Evolutionary conservation across 2,888 invertebrate species (phyloP), one percentile per base, ranked within the genome.

Genomic region (Autographa gamma): DNA sequence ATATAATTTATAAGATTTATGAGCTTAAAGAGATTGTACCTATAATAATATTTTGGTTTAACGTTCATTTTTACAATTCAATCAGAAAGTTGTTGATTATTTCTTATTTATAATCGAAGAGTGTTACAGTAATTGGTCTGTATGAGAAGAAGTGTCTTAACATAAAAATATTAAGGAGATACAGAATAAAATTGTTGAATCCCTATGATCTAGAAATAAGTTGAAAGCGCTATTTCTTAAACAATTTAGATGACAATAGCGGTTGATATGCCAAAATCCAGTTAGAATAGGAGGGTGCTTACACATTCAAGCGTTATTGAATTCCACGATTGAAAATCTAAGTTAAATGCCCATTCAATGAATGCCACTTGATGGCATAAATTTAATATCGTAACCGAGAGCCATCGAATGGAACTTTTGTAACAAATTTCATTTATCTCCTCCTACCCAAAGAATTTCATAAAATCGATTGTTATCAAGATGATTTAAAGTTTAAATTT

Each of bases 401-500:
- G 90, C 90, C 88, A 89, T 91, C 90, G 90, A 89, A 88, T 88
- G 86, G 88, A 93, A 94, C 93, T 94, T 94, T 93, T 92, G 94
- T 94, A 93, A 94, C 94, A 94, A 94, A 94, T 94, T 94, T 93
- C 91, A 94, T 94, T 93, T 94, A 93, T 94, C 93, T 93, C 88
- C 87, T 86, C 79, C 85, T 88, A 89, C 84, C 83, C 77, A 80
- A 89, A 91, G 93, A 93, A 93, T 94, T 94, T 93, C 92, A 92
- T 93, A 92, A 91, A 92, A 93, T 91, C 89, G 91, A 93, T 93
- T 91, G 89, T 91, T 91, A 93, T 93, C 92, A 87, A 89, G 84
- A 92, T 91, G 92, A 92, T 93, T 92, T 92, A 92, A 90, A 90
- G 88, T 88, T 87, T 78, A 79, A 85, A 85, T 88, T 86, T 86